Base-by-base conservation (phyloP, 1,140 invertebrate species). In the Rhyzopertha dominica region DNA sequence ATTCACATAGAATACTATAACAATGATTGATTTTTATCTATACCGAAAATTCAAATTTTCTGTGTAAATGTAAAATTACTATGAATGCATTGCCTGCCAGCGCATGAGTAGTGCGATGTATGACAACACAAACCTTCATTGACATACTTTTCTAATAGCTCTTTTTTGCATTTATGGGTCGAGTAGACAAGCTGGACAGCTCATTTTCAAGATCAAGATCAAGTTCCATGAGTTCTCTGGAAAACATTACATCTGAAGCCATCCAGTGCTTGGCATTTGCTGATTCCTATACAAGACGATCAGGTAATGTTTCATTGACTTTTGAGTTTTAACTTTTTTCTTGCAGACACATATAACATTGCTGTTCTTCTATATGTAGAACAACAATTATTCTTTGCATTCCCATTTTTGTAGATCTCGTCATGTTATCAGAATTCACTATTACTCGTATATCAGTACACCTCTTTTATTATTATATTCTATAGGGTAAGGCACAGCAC, bases 201-300 rank as follows among this genome's bases (percentile, higher is more conserved):
- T 90, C 89, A 57, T 96, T 96, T 74, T 93, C 92, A 63, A 80
- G 92, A 67, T 96, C 93, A 57, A 81, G 93, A 61, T 95, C 91
- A 69, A 95, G 91, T 66, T 94, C 90, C 72, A 95, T 95, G 84
- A 95, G 91, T 53, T 96, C 92, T 71, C 76, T 97, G 65, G 95
- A 97, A 73, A 95, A 94, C 76, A 94, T 95, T 70, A 86, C 84
- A 57, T 87, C 87, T 57, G 95, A 98, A 78, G 87, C 92, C 65
- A 87, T 98, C 63, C 91, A 93, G 74, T 95, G 89, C 75, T 79
- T 98, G 69, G 84, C 85, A 55, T 97, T 98, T 74, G 90, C 90
- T 61, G 94, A 97, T 73, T 93, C 92, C 56, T 97, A 90, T 70
- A 86, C 88, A 39, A 90, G 88, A 70, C 95, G 93, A 77, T 87